Conservation (phyloP, 2,113 vertebrate species). For the Pogonocichla stellata region DNA sequence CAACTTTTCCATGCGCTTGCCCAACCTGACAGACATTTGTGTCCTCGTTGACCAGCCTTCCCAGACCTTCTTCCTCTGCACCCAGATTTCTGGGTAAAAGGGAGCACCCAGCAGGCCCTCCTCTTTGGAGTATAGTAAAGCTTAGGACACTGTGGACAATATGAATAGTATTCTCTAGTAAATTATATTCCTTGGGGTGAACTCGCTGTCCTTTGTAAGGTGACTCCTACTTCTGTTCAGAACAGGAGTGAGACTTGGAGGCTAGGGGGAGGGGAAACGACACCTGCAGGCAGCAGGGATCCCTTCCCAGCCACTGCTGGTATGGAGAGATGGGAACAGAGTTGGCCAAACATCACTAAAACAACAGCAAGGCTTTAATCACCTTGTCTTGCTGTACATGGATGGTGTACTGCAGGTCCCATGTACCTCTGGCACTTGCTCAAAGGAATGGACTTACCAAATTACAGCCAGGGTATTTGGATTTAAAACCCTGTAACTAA, state of each 20-base stretch:
- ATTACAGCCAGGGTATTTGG: background rate
- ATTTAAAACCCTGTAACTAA: accelerated
- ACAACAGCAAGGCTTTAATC: background rate
- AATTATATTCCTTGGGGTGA: background rate
- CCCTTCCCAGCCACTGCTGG: background rate
- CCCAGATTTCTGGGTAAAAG: background rate
- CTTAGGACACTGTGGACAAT: background rate
- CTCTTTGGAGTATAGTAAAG: background rate
- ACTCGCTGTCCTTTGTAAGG: background rate
- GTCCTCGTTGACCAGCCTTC: background rate
- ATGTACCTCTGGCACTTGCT: background rate
- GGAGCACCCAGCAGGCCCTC: background rate
- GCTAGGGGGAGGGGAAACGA: background rate
- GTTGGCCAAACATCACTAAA: background rate
- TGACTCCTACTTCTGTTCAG: background rate
- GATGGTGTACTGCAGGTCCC: background rate
- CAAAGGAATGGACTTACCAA: background rate
- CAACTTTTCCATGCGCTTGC: background rate
- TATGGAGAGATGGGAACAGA: background rate
- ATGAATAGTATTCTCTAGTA: background rate
- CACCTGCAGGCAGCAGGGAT: background rate
- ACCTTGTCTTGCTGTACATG: background rate
- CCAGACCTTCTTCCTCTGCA: background rate
- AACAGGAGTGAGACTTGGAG: background rate
- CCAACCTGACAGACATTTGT: accelerated